Base-by-base conservation (phyloP, 2,797 vertebrate species). In the Lerista edwardsae region DNA sequence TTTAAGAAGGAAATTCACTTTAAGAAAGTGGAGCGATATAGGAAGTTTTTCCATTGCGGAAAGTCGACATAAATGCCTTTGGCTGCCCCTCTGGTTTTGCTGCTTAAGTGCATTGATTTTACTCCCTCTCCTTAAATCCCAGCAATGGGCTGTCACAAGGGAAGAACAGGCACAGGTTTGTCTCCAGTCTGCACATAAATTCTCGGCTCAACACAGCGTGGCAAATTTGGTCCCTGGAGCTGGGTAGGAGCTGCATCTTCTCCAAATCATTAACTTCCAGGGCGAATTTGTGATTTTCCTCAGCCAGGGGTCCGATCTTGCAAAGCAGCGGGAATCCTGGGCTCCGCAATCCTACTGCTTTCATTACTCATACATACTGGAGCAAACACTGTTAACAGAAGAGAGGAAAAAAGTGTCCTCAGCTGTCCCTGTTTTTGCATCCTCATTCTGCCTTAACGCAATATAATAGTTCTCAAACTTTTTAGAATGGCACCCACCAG, bases 101-200 rank as follows among this genome's bases (percentile, higher is more conserved):
- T 73, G 67, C 75, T 85, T 61, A 80, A 84, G 73, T 27, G 29
- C 10, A 77, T 1, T 34, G 59, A 75, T 68, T n/a, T 65, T 44
- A 6, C 15, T 62, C n/a, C 3, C 21, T 0, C n/a, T 15, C 65
- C 41, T 59, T 90, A 81, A 75, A 80, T 23, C 62, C 23, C 17
- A 79, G n/a, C 34, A 68, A 29, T 74, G 75, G 59, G 59, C 92
- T 39, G n/a, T 31, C 1, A 0, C 27, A 69, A 6, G 87, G 91
- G 85, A 91, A 88, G 84, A 86, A 62, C 76, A 80, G 74, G 76
- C 75, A 85, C 1, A 73, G 51, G 34, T 89, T 88, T 90, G 86
- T 51, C 36, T 89, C 71, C 71, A 61, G 51, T n/a, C 76, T 85
- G 14, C 68, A 34, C 87, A 84, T 75, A 92, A 84, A 90, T 74